These are phyloP conservation scores for Leptosomus discolor DNA, from an alignment of 2,113 vertebrate genomes.

Conservation along the genomic window DNA sequence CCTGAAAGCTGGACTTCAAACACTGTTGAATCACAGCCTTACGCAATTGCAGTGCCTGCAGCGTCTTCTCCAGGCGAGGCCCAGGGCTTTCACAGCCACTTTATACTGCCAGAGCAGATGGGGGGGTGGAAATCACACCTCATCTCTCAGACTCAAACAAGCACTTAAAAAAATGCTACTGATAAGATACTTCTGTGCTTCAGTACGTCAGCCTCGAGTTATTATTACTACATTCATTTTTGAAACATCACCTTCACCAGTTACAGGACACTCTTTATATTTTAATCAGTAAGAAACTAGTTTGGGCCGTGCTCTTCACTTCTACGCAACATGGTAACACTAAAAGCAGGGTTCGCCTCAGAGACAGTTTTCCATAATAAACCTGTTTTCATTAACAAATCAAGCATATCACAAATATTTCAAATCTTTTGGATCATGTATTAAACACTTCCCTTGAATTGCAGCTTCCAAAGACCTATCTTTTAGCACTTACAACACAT, in stretches of 20 bases:
- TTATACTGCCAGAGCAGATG: neutral
- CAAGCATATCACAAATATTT: neutral
- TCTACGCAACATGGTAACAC: neutral
- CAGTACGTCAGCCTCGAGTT: neutral
- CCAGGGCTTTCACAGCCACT: neutral
- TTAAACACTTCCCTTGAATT: neutral
- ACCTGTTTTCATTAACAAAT: neutral
- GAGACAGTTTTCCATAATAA: neutral
- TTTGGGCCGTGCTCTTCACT: neutral
- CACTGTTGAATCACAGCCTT: neutral
- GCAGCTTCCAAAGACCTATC: neutral
- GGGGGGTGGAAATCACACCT: neutral
- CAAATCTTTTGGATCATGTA: neutral
- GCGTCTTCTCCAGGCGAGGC: neutral
- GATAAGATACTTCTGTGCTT: neutral
- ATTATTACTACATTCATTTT: neutral
- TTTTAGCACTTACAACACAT: neutral
- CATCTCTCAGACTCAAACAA: neutral
- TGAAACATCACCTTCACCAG: neutral
- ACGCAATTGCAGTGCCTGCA: neutral
- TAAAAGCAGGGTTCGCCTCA: neutral
- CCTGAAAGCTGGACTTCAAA: neutral
- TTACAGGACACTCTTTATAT: neutral
- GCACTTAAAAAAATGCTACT: neutral
- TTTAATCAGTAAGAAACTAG: neutral